These are phyloP conservation scores for Agrilus mali DNA, from an alignment of 2,888 invertebrate genomes.

Conservation along the genomic window DNA sequence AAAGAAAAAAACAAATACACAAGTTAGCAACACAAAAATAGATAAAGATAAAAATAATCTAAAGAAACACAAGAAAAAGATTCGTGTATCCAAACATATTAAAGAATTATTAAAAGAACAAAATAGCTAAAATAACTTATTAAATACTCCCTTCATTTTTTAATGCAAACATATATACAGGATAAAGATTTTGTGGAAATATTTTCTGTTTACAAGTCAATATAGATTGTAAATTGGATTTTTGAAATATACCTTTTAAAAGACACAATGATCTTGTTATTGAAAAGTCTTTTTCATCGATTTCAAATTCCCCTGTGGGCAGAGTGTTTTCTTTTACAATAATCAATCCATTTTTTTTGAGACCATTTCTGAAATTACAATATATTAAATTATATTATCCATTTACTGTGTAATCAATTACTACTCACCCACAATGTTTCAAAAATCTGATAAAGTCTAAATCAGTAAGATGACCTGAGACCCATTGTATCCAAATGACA, in stretches of 20 bases:
- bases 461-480: slow-evolving; percentile 77
- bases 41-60: slow-evolving; percentile 14
- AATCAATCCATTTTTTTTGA: slow-evolving; percentile 66
- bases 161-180: slow-evolving; percentile 85
- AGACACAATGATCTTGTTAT: slow-evolving; percentile 67
- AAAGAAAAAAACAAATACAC: slow-evolving; percentile 52
- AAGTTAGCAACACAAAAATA: slow-evolving; percentile 4
- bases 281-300: slow-evolving; percentile 81
- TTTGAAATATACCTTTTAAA: slow-evolving; percentile 53
- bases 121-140: slow-evolving; percentile 3
- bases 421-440: slow-evolving; percentile 42
- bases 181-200: slow-evolving; percentile 84
- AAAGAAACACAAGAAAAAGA: slow-evolving; percentile 42
- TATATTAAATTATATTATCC: not conserved
- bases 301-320: slow-evolving; percentile 49
- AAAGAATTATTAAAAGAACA: slow-evolving; percentile 33
- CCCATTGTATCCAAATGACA: slow-evolving; percentile 96
- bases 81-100: slow-evolving; percentile 49
- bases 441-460: slow-evolving; percentile 67
- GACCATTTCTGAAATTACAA: slow-evolving; percentile 41
- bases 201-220: slow-evolving; percentile 68
- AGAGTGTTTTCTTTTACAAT: slow-evolving; percentile 91
- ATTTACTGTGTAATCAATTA: not conserved
- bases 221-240: slow-evolving; percentile 61
- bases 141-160: slow-evolving; percentile 18